Evolutionary conservation across 1,140 invertebrate species (phyloP), one percentile per base, ranked within the genome.

Genomic region (Ceratoteleas bidentatus): DNA sequence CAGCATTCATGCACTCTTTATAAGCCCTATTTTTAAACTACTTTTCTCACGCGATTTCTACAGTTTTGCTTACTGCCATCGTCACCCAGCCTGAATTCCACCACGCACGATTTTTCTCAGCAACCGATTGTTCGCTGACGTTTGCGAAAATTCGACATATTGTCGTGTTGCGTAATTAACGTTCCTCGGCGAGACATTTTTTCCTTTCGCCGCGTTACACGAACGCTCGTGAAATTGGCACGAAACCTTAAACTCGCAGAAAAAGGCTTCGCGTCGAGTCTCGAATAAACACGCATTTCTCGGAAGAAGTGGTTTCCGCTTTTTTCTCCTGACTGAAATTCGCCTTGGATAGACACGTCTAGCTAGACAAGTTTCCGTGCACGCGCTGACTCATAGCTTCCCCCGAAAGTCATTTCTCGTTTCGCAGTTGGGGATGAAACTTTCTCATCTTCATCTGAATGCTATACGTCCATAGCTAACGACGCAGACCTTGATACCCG

Each of bases 321-420:
- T 70, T 68, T 76, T 70, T 45, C 11, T 45, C 56, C 24, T 49
- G 68, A 6, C 57, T 61, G 73, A 58, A 56, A 65, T 68, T 54
- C 45, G 16, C 13, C 65, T 58, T 83, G 78, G 74, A 73, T 78
- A 83, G 80, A 83, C 78, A 83, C 74, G 74, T 77, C 74, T 69
- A 75, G 47, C 69, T 69, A 68, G 68, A 62, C 69, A 79, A 78
- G 83, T 85, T 88, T 88, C 86, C 87, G 83, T 84, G 81, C 62
- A 3, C 47, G 36, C 57, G 13, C 74, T 88, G 88, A 89, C 76
- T 89, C 88, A 88, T 86, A 86, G 69, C 43, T 68, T 81, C 76
- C 81, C 84, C 84, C 60, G 57, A 61, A 70, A 57, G 60, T 66
- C 62, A 68, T 62, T 43, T 34, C 38, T 61, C 70, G 75, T 50